phyloP scores from a whole-genome alignment of 2,888 invertebrate species.

The Amblyjoppa proteus region DNA sequence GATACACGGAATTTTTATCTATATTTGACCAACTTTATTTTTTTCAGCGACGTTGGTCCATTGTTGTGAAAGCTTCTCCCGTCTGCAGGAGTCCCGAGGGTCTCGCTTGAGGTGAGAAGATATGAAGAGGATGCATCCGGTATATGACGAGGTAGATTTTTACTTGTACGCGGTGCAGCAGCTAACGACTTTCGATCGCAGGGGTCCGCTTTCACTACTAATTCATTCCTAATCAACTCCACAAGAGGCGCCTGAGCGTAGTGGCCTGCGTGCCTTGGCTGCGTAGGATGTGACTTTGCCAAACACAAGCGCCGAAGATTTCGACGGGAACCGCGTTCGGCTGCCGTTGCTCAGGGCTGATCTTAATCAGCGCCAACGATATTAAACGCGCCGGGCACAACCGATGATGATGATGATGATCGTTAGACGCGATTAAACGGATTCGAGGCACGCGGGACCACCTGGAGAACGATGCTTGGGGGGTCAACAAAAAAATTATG shows the following conservation, averaged over 20 bases:
- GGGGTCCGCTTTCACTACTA: slow-evolving; percentile 72
- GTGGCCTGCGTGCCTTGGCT: slow-evolving; percentile 13
- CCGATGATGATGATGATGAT: slow-evolving; percentile 70
- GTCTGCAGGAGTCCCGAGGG: background rate
- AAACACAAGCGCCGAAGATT: slow-evolving; percentile 65
- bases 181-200: slow-evolving; percentile 50
- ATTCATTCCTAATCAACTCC: slow-evolving; percentile 74
- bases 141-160: slow-evolving; percentile 61
- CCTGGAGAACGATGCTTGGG: slow-evolving; percentile 74
- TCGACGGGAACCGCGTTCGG: slow-evolving; percentile 29
- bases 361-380: slow-evolving; percentile 74
- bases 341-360: slow-evolving; percentile 64
- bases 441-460: slow-evolving; percentile 74
- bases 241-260: slow-evolving; percentile 22
- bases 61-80: slow-evolving; percentile 32
- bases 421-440: slow-evolving; percentile 72
- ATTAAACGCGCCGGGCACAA: slow-evolving; percentile 67
- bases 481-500: slow-evolving; percentile 68
- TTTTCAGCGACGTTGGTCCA: background rate
- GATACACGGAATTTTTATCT: background rate
- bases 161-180: slow-evolving; percentile 1
- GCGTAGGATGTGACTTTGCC: slow-evolving; percentile 67
- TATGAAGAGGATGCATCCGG: slow-evolving; percentile 62
- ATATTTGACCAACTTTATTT: background rate
- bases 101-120: slow-evolving; percentile 33